Evolutionary conservation across 2,113 vertebrate genomes (phyloP).

Genomic region (Sinocyclocheilus anshuiensis): DNA sequence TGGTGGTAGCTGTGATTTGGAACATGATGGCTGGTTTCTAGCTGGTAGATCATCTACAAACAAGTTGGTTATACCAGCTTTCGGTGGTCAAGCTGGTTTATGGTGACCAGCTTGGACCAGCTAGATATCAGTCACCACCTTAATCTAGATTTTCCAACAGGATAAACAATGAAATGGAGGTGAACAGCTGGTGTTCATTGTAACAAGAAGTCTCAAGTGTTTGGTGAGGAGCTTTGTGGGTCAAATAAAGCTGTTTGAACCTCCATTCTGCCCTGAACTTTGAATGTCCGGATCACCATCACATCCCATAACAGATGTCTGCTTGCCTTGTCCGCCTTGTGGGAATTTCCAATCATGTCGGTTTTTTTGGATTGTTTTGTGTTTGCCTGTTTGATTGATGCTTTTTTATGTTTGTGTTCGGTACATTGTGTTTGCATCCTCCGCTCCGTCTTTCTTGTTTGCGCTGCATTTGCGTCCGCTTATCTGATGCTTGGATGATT

Average conservation of each 20-base stretch:
- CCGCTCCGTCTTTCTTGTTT: slow-evolving; percentile 26
- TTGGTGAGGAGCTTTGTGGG: neutral
- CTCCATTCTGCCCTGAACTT: neutral
- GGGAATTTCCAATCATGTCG: neutral
- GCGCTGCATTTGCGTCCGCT: slow-evolving; percentile 39
- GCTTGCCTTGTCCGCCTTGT: slow-evolving; percentile 44
- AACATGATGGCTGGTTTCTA: slow-evolving; percentile 6
- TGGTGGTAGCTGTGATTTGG: neutral
- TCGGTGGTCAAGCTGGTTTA: neutral
- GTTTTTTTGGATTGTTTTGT: slow-evolving; percentile 29
- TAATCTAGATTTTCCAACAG: neutral
- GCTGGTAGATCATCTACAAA: neutral
- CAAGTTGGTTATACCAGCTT: neutral
- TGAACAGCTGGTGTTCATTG: neutral
- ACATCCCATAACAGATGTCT: slow-evolving; percentile 40
- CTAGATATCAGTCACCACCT: neutral
- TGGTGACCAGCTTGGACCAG: neutral
- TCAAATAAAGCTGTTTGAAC: neutral
- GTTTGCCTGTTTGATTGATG: slow-evolving; percentile 38
- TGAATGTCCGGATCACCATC: slow-evolving; percentile 33
- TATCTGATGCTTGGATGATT: slow-evolving; percentile 38
- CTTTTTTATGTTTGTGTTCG: slow-evolving; percentile 14
- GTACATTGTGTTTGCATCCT: slow-evolving; percentile 26
- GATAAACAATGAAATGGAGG: neutral
- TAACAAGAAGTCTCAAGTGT: slow-evolving; percentile 1